Base-by-base conservation (phyloP, 2,113 vertebrate species). In the Nothoprocta perdicaria region DNA sequence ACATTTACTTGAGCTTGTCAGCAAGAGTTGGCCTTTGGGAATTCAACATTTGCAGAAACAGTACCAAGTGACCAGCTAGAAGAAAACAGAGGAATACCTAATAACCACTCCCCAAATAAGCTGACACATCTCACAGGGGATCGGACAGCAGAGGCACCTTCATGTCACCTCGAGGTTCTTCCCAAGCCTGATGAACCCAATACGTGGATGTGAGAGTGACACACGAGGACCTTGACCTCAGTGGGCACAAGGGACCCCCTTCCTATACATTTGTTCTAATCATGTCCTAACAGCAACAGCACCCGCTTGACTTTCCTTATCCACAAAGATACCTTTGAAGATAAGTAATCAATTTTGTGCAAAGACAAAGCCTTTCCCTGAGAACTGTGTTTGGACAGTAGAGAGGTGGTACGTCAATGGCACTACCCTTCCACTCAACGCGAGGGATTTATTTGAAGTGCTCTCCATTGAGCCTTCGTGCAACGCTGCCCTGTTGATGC, bases 41-140 rank as follows among this genome's bases (percentile, higher is more conserved):
- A 53, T 58, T 58, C 19, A 62, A 86, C 46, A 77, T 2, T 2
- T 23, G 8, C 63, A 86, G 61, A 53, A 86, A 60, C 17, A 67
- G 11, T 12, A 7, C 0, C 1, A 4, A 35, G 14, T 53, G 58
- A 84, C 43, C 40, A 50, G 52, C 27, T 68, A 27, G 57, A 40
- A 74, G 53, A 16, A 68, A 92, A 72, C 15, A 48, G 3, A 84
- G 33, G 73, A 86, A 88, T 31, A 76, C 79, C 40, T 18, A 72
- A 38, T 38, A 75, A 31, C 29, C 27, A 50, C 6, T 27, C 22
- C 11, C 78, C 52, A 81, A 79, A 61, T 38, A 81, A 66, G 40
- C 17, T 66, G 82, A 53, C 35, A 58, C n/a, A 55, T 66, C 82
- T 62, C 35, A 53, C 29, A 50, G 45, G 48, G 57, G 10, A 73